phyloP scores from a whole-genome alignment of 2,888 invertebrate species.

The Tetragonula carbonaria region DNA sequence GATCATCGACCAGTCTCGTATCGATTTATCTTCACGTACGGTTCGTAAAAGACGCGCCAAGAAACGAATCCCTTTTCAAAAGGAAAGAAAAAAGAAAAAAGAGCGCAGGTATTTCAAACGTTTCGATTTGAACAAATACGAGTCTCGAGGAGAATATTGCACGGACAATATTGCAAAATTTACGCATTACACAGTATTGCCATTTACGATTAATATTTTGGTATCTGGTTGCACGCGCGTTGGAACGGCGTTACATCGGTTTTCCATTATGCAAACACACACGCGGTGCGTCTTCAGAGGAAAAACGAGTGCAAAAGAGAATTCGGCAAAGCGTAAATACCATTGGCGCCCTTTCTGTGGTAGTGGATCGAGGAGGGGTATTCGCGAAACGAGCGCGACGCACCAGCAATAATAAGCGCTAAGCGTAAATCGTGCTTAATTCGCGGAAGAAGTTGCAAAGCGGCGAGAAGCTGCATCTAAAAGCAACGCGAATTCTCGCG shows the following conservation, averaged over 20 bases:
- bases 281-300: no score
- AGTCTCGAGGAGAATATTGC: neutral
- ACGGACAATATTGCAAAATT: constrained; percentile 4
- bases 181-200: neutral
- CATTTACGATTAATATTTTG: constrained; percentile 24
- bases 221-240: neutral
- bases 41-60: neutral
- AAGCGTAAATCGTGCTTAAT: neutral
- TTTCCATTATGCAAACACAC: constrained; percentile 21
- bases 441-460: constrained; percentile 24
- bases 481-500: constrained; percentile 57
- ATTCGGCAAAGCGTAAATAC: constrained; percentile 5
- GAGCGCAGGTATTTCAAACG: neutral
- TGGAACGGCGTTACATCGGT: neutral
- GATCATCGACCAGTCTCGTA: neutral
- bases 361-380: no score
- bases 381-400: no score
- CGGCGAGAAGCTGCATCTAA: constrained; percentile 29
- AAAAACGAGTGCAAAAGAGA: neutral
- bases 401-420: no score
- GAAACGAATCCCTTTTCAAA: neutral
- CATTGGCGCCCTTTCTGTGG: neutral
- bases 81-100: neutral
- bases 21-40: constrained; percentile 6
- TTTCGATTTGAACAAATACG: neutral